Conservation (phyloP, 2,113 vertebrate species). For the Grus americana region DNA sequence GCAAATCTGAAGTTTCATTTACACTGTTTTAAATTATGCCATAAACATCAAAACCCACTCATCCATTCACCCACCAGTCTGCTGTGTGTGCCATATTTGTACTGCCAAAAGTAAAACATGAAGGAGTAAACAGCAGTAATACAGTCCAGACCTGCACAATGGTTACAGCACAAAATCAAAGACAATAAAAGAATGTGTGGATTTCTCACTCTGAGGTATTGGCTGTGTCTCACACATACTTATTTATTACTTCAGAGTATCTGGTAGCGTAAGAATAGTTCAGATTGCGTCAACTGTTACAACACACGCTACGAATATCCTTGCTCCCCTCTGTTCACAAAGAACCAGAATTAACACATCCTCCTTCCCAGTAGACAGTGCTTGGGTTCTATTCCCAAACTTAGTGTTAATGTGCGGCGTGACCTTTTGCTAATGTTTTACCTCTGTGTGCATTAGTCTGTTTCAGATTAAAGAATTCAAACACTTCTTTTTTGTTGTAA, state of each 20-base stretch:
- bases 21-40: background rate
- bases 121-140: background rate
- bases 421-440: background rate
- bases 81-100: background rate
- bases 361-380: background rate
- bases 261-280: background rate
- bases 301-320: background rate
- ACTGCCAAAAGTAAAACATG: background rate
- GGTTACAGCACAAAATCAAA: background rate
- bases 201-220: background rate
- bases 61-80: background rate
- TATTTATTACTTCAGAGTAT: background rate
- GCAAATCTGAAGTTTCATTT: background rate
- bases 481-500: background rate
- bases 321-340: background rate
- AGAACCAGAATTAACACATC: background rate
- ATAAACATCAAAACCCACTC: background rate
- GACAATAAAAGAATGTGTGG: background rate
- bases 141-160: background rate
- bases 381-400: background rate
- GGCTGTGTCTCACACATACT: background rate
- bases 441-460: background rate
- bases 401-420: accelerated
- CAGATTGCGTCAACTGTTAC: background rate
- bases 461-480: background rate